Evolutionary conservation across 2,113 vertebrate species (phyloP).

Genomic region (Trochalopteron elliotii): DNA sequence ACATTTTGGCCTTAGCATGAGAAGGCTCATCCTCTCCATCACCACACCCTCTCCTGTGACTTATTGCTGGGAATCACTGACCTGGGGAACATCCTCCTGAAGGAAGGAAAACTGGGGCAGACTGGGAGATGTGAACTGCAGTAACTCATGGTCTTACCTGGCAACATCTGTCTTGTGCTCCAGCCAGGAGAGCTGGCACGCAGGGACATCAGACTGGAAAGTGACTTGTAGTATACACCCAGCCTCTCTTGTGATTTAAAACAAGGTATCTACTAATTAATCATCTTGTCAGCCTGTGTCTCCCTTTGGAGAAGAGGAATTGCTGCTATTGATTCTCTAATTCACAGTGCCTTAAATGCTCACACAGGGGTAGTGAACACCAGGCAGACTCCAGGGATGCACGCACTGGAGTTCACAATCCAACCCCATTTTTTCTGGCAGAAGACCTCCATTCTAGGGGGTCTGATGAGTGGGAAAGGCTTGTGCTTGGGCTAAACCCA

Average conservation of each 20-base stretch:
- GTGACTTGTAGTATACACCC: not conserved
- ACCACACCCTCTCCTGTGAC: not conserved
- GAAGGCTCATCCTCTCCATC: not conserved
- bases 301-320: not conserved
- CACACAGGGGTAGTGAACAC: not conserved
- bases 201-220: not conserved
- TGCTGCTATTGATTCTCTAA: not conserved
- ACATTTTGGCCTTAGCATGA: not conserved
- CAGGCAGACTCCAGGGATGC: not conserved
- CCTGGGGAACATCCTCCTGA: not conserved
- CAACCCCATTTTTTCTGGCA: not conserved
- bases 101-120: not conserved
- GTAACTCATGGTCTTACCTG: not conserved
- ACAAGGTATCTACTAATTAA: not conserved
- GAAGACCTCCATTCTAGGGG: not conserved
- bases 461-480: not conserved
- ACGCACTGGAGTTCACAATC: not conserved
- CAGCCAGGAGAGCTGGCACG: not conserved
- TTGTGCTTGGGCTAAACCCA: accelerated
- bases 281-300: not conserved
- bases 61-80: not conserved
- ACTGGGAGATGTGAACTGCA: not conserved
- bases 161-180: not conserved
- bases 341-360: not conserved
- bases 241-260: not conserved